Evolutionary conservation across 2,797 vertebrate species (phyloP).

Genomic region (Scyliorhinus canicula): DNA sequence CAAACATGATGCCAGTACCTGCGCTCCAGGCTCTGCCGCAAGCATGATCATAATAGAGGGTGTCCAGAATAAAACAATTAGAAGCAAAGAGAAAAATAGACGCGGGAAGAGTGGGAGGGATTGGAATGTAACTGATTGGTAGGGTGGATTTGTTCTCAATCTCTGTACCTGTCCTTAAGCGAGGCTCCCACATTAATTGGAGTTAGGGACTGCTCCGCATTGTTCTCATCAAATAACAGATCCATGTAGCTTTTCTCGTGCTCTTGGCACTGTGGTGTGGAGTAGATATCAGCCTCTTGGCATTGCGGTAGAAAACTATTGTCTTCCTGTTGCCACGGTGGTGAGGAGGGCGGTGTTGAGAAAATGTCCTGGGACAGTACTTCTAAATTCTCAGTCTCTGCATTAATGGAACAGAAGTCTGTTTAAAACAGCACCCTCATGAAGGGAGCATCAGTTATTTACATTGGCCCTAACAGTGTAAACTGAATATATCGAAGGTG

Average conservation of each 20-base stretch:
- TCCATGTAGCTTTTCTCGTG: background rate
- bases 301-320: too few species aligned
- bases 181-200: background rate
- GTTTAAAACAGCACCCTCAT: background rate
- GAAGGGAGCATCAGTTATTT: background rate
- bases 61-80: background rate
- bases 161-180: background rate
- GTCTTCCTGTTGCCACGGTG: background rate
- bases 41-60: background rate
- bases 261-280: background rate
- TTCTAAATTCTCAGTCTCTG: background rate
- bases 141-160: background rate
- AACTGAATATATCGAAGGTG: background rate
- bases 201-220: background rate
- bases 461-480: too few species aligned
- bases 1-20: background rate
- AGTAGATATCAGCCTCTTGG: background rate
- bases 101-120: background rate
- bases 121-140: background rate
- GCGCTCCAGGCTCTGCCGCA: background rate
- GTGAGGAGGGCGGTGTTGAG: background rate
- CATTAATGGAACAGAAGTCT: background rate
- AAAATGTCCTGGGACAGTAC: background rate
- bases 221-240: background rate
- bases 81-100: background rate